A percentile compares a stretch with the other conserved stretches of the same genome.
phyloP scores from a whole-genome alignment of 2,797 vertebrate species.

The Picus viridis region DNA sequence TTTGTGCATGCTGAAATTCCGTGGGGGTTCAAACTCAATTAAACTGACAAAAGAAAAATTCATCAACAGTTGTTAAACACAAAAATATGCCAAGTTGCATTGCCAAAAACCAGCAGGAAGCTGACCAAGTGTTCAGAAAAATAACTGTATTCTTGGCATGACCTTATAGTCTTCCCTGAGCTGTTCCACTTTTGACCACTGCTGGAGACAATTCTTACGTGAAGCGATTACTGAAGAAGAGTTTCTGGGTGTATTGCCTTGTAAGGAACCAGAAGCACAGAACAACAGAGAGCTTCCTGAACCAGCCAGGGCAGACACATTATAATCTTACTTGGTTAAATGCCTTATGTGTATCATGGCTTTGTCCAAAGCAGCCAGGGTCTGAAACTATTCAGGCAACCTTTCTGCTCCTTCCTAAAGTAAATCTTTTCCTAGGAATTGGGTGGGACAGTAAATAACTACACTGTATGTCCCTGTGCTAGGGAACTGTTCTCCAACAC shows the following conservation, averaged over 20 bases:
- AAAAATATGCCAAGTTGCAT: conserved; percentile 12
- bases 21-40: conserved; percentile 44
- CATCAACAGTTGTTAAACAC: conserved; percentile 51
- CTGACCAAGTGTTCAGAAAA: conserved; percentile 6
- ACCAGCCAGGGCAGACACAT: not conserved
- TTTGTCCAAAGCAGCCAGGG: not conserved
- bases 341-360: not conserved
- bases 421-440: not conserved
- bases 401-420: not conserved
- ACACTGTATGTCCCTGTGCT: not conserved
- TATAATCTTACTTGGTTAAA: not conserved
- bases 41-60: conserved; percentile 49
- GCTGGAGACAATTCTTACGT: not conserved
- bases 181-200: not conserved
- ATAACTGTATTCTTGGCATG: conserved; percentile 22
- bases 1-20: conserved; percentile 24
- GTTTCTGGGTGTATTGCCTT: not conserved
- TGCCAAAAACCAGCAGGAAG: conserved; percentile 46
- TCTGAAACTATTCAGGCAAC: not conserved
- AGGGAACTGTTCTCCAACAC: not conserved
- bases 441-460: conserved; percentile 1
- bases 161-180: not conserved
- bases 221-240: not conserved
- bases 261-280: not conserved
- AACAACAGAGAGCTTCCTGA: not conserved